Percentiles rank a stretch among this genome's conserved stretches.
Evolutionary conservation across 2,113 vertebrate species (phyloP).

Genomic region (Leucoraja erinaceus): DNA sequence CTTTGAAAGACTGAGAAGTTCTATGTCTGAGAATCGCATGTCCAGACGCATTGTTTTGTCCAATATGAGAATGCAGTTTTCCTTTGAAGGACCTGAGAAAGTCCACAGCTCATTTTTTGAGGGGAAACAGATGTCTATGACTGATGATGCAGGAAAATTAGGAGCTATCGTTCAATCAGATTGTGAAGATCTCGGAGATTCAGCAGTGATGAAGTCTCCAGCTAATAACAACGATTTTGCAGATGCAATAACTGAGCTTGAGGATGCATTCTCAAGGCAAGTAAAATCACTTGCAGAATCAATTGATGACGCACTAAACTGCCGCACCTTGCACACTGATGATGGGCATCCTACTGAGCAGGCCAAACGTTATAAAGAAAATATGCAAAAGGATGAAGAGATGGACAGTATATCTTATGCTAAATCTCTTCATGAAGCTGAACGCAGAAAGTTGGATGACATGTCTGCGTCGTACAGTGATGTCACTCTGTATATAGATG

Average conservation of each 20-base stretch:
- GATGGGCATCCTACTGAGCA: constrained; percentile 62
- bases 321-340: constrained; percentile 79
- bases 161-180: constrained; percentile 71
- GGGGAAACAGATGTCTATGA: constrained; percentile 86
- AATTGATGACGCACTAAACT: constrained; percentile 91
- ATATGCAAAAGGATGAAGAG: constrained; percentile 45
- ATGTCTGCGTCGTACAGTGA: constrained; percentile 94
- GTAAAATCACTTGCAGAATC: constrained; percentile 94
- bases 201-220: constrained; percentile 67
- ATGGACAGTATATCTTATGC: constrained; percentile 61
- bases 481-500: constrained; percentile 90
- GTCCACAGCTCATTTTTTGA: constrained; percentile 94
- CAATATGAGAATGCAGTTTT: constrained; percentile 99
- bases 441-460: constrained; percentile 79
- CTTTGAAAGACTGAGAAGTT: constrained; percentile 91
- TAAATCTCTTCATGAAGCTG: constrained; percentile 60
- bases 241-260: constrained; percentile 89
- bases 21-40: constrained; percentile 98
- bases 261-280: constrained; percentile 91
- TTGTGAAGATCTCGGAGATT: constrained; percentile 63
- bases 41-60: constrained; percentile 91
- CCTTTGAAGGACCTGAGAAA: constrained; percentile 96
- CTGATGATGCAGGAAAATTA: constrained; percentile 67
- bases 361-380: constrained; percentile 48
- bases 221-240: constrained; percentile 73